Conservation (phyloP, 2,113 vertebrate genomes). For the Bettongia penicillata region DNA sequence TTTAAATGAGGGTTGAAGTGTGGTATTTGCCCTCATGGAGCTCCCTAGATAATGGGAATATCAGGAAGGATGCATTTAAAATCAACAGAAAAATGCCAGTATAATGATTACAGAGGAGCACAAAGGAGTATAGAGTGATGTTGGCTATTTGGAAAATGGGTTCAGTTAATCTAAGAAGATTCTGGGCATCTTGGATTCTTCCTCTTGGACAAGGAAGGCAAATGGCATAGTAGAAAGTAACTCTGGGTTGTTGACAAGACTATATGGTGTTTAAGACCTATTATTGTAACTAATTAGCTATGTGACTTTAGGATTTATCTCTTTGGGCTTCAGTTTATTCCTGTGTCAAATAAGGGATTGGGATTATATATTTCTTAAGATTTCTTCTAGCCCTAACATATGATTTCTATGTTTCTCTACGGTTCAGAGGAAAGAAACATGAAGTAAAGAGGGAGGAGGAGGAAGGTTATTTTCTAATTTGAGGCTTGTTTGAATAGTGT, state of each 20-base stretch:
- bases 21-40: neutral
- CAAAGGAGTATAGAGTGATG: neutral
- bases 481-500: neutral
- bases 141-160: neutral
- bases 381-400: neutral
- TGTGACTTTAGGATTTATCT: neutral
- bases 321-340: neutral
- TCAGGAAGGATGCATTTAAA: neutral
- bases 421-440: neutral
- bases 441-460: neutral
- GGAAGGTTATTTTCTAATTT: neutral
- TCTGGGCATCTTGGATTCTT: neutral
- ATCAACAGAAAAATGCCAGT: neutral
- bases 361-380: neutral
- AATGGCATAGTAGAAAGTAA: neutral
- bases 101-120: neutral
- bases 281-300: neutral
- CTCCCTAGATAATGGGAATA: neutral
- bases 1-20: neutral
- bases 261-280: neutral
- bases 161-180: neutral
- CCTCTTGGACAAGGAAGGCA: neutral
- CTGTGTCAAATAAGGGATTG: neutral
- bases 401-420: neutral
- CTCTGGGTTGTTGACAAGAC: neutral